phyloP scores from a whole-genome alignment of 2,797 vertebrate genomes.

The Enoplosus armatus region DNA sequence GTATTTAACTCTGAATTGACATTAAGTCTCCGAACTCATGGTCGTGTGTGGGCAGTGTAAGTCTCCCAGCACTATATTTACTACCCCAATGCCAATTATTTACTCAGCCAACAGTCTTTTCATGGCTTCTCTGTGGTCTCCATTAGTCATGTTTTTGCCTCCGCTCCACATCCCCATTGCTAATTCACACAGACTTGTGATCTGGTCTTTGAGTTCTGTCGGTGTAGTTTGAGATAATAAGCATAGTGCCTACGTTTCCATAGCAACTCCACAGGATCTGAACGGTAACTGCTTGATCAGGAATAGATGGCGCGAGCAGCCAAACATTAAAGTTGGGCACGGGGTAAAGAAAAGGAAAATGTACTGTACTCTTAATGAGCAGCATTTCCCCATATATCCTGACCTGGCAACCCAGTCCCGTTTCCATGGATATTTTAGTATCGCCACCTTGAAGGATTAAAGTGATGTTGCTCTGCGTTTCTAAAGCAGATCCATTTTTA shows the following conservation, averaged over 20 bases:
- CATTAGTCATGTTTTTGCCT: constrained; percentile 77
- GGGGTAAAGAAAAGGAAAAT: constrained; percentile 33
- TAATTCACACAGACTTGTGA: constrained; percentile 64
- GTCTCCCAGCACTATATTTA: constrained; percentile 78
- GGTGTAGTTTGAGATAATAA: constrained; percentile 79
- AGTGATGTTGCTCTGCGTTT: constrained; percentile 36
- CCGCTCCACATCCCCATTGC: constrained; percentile 52
- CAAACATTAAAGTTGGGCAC: constrained; percentile 58
- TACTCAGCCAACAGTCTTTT: constrained; percentile 65
- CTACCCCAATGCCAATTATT: constrained; percentile 68
- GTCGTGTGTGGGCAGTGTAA: constrained; percentile 65
- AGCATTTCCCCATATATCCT: not conserved
- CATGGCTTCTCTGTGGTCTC: constrained; percentile 62
- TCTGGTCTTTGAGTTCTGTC: constrained; percentile 63
- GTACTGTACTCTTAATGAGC: constrained; percentile 18
- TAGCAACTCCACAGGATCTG: constrained; percentile 84
- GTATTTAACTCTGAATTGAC: constrained; percentile 64
- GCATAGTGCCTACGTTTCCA: constrained; percentile 83
- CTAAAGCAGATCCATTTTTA: constrained; percentile 19
- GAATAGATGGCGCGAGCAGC: constrained; percentile 67
- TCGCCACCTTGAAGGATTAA: constrained; percentile 43
- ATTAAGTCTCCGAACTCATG: constrained; percentile 51
- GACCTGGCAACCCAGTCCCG: constrained; percentile 37
- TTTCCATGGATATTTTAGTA: constrained; percentile 56
- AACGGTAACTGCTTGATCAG: constrained; percentile 72